Evolutionary conservation across 2,888 invertebrate species (phyloP).

Genomic region (Therioaphis trifolii): DNA sequence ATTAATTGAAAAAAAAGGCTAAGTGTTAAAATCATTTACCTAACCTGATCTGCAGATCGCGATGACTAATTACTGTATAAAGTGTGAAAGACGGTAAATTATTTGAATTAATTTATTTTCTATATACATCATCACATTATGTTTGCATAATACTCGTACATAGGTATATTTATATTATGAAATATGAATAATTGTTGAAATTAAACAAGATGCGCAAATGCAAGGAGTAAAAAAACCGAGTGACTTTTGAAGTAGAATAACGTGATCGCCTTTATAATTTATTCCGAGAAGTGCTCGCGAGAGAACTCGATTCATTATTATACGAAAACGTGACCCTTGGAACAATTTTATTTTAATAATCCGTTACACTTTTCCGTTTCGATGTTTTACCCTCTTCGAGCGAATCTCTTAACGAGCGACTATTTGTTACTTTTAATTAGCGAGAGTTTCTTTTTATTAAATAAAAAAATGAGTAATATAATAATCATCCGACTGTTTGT

Average conservation of each 20-base stretch:
- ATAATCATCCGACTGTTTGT: constrained; percentile 51
- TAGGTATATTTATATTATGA: too few relatives aligned
- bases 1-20: too few relatives aligned
- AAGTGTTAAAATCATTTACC: too few relatives aligned
- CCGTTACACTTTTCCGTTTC: constrained; percentile 51
- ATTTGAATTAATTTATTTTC: too few relatives aligned
- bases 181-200: constrained; percentile 17
- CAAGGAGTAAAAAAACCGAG: not conserved
- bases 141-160: too few relatives aligned
- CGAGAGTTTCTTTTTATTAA: constrained; percentile 56
- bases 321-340: constrained; percentile 58
- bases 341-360: constrained; percentile 57
- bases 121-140: too few relatives aligned
- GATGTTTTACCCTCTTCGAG: constrained; percentile 47
- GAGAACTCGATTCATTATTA: constrained; percentile 28
- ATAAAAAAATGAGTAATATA: constrained; percentile 50
- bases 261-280: constrained; percentile 49
- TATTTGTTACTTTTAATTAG: constrained; percentile 62
- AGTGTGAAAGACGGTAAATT: too few relatives aligned
- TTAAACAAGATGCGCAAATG: not conserved
- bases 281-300: constrained; percentile 23
- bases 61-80: too few relatives aligned
- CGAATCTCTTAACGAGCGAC: constrained; percentile 51
- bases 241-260: constrained; percentile 43
- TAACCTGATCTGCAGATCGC: too few relatives aligned